Evolutionary conservation across 2,113 vertebrate genomes (phyloP).

Genomic region (Accipiter virgatus): DNA sequence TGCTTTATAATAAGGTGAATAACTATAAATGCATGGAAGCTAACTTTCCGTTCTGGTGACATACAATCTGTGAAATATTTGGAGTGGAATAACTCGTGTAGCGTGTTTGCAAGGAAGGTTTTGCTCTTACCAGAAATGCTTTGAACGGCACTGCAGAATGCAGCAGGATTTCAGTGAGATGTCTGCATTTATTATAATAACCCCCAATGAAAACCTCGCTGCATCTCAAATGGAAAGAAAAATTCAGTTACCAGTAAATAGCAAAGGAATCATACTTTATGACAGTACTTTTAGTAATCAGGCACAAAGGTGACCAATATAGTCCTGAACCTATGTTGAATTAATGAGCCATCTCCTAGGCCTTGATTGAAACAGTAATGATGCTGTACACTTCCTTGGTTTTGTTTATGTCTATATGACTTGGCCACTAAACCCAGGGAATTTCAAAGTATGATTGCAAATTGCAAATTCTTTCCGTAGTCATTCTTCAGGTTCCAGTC

Average conservation of each 20-base stretch:
- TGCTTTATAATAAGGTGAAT: neutral
- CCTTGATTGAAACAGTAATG: neutral
- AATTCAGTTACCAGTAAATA: neutral
- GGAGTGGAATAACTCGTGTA: neutral
- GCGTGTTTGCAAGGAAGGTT: neutral
- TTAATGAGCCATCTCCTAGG: neutral
- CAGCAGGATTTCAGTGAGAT: neutral
- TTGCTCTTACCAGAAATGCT: neutral
- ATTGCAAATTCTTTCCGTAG: neutral
- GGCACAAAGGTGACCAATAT: neutral
- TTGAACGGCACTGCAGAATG: neutral
- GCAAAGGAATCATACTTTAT: neutral
- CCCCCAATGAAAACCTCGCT: neutral
- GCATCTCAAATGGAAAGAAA: neutral
- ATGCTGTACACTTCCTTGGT: neutral
- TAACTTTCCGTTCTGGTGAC: neutral
- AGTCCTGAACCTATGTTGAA: neutral
- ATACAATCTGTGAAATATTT: neutral
- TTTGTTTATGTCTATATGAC: neutral
- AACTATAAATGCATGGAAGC: neutral
- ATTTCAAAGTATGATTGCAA: neutral
- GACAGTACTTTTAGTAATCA: neutral
- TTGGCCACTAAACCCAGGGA: neutral
- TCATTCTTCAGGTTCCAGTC: neutral
- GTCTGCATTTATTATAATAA: neutral